Percentiles rank a stretch among this genome's conserved stretches.
Evolutionary conservation across 2,113 vertebrate genomes (phyloP).

Genomic region (Petrocephalus zakoni): DNA sequence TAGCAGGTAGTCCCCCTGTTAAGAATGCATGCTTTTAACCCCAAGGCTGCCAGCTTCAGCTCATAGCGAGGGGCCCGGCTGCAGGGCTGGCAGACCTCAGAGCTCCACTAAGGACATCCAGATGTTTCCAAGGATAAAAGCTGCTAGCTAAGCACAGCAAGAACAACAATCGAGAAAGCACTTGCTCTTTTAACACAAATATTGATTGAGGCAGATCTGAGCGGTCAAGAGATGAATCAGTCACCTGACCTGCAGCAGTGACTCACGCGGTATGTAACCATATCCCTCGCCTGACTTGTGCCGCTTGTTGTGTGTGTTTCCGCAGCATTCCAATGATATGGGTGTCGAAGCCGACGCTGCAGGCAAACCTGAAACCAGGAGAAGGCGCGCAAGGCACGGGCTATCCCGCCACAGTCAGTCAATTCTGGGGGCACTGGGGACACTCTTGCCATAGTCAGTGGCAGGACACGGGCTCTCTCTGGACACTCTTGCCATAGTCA

Average conservation of each 20-base stretch:
- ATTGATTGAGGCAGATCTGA: not conserved
- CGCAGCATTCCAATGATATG: not conserved
- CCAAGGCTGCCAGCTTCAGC: not conserved
- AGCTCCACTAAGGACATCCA: not conserved
- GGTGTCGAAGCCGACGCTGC: not conserved
- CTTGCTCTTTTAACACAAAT: not conserved
- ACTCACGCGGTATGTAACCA: not conserved
- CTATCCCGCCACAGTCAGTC: too few species aligned
- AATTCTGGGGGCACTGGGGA: not conserved
- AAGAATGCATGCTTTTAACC: not conserved
- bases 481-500: not conserved
- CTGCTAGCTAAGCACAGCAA: not conserved
- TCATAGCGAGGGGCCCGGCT: not conserved
- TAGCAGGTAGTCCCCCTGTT: not conserved
- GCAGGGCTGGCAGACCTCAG: not conserved
- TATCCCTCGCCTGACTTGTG: not conserved
- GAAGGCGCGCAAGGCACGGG: not conserved
- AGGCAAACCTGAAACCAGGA: not conserved
- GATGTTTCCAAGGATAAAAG: not conserved
- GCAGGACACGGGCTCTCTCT: not conserved
- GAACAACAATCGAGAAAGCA: not conserved
- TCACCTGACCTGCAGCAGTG: not conserved
- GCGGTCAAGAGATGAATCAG: not conserved
- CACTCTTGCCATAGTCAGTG: not conserved
- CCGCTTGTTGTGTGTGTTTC: not conserved